Conservation (phyloP, 2,797 vertebrate genomes). For the Dallia pectoralis region DNA sequence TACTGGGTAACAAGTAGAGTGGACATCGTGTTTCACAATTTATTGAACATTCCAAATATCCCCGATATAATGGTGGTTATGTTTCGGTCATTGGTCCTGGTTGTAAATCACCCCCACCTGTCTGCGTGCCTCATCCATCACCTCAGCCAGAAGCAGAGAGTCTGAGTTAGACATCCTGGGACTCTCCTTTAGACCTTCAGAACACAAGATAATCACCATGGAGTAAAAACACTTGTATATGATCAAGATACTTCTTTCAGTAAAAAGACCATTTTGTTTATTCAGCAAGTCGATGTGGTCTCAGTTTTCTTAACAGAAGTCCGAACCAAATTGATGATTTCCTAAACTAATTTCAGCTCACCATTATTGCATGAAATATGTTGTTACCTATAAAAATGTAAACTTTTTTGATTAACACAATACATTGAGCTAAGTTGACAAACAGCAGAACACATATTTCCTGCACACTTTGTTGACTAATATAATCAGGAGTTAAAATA, state of each 20-base stretch:
- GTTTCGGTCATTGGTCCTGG: constrained; percentile 65
- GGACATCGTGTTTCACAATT: not conserved
- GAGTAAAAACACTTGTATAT: not conserved
- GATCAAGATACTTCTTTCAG: not conserved
- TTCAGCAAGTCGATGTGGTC: no score
- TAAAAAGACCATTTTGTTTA: not conserved
- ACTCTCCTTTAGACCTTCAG: constrained; percentile 73
- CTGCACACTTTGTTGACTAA: no score
- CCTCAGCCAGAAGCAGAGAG: constrained; percentile 3
- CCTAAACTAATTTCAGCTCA: no score
- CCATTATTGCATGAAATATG: no score
- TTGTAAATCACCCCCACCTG: constrained; percentile 71
- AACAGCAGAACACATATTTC: no score
- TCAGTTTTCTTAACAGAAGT: no score
- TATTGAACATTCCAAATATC: not conserved
- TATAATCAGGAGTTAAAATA: no score
- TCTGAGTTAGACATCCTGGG: constrained; percentile 7
- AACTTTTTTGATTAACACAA: no score
- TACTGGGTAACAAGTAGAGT: not conserved
- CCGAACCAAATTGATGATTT: no score
- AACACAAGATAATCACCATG: not conserved
- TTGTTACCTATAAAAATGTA: no score
- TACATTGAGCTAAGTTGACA: no score
- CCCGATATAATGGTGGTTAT: not conserved
- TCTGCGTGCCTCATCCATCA: not conserved